Percentiles rank a stretch among this genome's conserved stretches.
phyloP scores from a whole-genome alignment of 2,888 invertebrate species.

The Myathropa florea region DNA sequence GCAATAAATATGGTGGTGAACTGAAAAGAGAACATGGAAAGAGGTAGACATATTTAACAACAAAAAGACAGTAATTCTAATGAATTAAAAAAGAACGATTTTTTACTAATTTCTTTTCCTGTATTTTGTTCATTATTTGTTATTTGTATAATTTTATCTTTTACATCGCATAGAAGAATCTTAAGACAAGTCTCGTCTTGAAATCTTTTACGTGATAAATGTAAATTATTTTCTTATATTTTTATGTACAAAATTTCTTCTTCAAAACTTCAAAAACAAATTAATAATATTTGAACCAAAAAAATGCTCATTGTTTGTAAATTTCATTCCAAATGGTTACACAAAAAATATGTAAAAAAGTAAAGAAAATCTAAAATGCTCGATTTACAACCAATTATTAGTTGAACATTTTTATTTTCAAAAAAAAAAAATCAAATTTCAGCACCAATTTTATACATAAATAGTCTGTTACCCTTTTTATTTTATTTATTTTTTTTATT shows the following conservation, averaged over 20 bases:
- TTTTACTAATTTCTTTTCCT: conserved; percentile 69
- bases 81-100: conserved; percentile 43
- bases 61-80: conserved; percentile 69
- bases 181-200: conserved; percentile 37
- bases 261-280: conserved; percentile 76
- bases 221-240: conserved; percentile 19
- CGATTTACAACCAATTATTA: conserved; percentile 72
- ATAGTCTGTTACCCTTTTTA: conserved; percentile 71
- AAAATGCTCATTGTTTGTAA: conserved; percentile 69
- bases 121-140: conserved; percentile 47
- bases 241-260: conserved; percentile 73
- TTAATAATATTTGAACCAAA: conserved; percentile 59
- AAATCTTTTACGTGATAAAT: conserved; percentile 31
- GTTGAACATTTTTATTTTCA: conserved; percentile 54
- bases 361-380: conserved; percentile 64
- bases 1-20: conserved; percentile 99
- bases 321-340: conserved; percentile 68
- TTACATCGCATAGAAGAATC: conserved; percentile 36
- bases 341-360: conserved; percentile 48
- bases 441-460: conserved; percentile 68
- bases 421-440: conserved; percentile 24
- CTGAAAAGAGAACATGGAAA: conserved; percentile 99
- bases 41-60: conserved; percentile 87
- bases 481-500: conserved; percentile 39
- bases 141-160: conserved; percentile 30